Evolutionary conservation across 2,888 invertebrate species (phyloP), one percentile per base, ranked within the genome.

Genomic region (Heteromurus nitidus): DNA sequence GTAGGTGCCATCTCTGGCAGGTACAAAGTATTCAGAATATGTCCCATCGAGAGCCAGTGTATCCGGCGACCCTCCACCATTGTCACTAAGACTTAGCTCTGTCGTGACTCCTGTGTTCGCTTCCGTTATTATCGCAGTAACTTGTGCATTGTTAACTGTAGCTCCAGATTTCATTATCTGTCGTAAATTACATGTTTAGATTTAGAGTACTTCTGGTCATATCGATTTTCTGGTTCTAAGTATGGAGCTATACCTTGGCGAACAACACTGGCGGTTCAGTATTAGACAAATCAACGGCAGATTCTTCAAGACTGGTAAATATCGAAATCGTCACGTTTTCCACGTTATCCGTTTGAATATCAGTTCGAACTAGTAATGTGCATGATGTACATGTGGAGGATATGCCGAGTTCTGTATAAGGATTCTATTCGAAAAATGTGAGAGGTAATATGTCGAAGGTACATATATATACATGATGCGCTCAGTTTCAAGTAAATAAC

Each of bases 21-120:
- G 73, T 55, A 64, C 44, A 24, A 74, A 64, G n/a, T 74, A 74
- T 26, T 36, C 73, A 13, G 73, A 74, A 24, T 74, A 74, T 24
- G 64, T 31, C 3, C 73, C 73, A 36, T 74, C 73, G 3, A 18
- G 18, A n/a, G 9, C 11, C 7, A 24, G 20, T 22, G 50, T 36
- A 28, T 74, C 73, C 0, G 73, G 73, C 47, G 16, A 53, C 2
- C 26, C 64, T 24, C 64, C 53, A 5, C 73, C 73, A 22, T 64
- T 53, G 53, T 74, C 73, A 5, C 9, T 16, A 9, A 74, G 18
- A 16, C 13, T 3, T 1, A 64, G 0, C 9, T 53, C 50, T 1
- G 30, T 20, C 2, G 18, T 18, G 42, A 26, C 2, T n/a, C 28
- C n/a, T 9, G 31, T 18, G 7, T 3, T 36, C 1, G 20, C n/a